Percentiles rank a stretch among this genome's conserved stretches.
Evolutionary conservation across 2,113 vertebrate species (phyloP).

Genomic region (Calcarius ornatus): DNA sequence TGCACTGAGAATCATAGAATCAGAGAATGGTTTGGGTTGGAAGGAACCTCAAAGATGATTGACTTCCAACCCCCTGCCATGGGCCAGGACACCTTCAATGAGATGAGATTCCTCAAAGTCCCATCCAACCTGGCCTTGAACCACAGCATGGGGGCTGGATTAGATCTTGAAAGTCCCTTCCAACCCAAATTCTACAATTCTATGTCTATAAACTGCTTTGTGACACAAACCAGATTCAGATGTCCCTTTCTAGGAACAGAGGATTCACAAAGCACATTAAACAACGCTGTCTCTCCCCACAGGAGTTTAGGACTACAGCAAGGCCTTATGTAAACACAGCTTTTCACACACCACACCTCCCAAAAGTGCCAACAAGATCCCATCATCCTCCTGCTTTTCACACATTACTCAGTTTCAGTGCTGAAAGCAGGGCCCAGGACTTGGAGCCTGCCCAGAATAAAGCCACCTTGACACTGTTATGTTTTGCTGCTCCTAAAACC

Average conservation of each 20-base stretch:
- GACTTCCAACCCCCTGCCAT: not conserved
- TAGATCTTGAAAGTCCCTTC: not conserved
- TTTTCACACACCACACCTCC: not conserved
- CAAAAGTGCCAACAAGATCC: not conserved
- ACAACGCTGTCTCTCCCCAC: not conserved
- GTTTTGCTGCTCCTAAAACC: not conserved
- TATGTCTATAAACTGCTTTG: not conserved
- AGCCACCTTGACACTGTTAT: not conserved
- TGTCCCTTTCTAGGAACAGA: not conserved
- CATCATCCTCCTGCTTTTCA: not conserved
- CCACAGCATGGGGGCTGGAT: not conserved
- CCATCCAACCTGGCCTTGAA: not conserved
- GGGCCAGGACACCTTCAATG: not conserved
- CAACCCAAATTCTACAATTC: not conserved
- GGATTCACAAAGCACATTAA: not conserved
- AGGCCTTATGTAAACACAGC: not conserved
- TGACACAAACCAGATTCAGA: not conserved
- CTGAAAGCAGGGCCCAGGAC: not conserved
- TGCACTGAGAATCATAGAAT: not conserved
- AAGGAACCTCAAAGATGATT: not conserved
- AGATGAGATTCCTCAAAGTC: not conserved
- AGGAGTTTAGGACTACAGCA: not conserved
- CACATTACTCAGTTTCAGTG: not conserved
- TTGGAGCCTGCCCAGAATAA: not conserved
- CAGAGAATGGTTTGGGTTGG: not conserved